Base-by-base conservation (phyloP, 2,113 vertebrate species). In the Plestiodon gilberti region DNA sequence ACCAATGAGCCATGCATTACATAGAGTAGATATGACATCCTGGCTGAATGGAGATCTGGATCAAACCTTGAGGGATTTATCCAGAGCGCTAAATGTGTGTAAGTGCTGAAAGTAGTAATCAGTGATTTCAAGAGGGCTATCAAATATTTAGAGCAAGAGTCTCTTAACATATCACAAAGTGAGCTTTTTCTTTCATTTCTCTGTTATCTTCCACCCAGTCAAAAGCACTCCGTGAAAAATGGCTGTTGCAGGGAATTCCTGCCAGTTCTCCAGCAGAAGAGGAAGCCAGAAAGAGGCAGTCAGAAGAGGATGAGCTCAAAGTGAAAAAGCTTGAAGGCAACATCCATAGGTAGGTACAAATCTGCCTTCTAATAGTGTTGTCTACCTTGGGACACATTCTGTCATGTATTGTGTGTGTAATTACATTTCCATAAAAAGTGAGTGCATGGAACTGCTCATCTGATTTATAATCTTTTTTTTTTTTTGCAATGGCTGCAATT, bases 151-250 rank as follows among this genome's bases (percentile, higher is more conserved):
- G 85, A 89, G 55, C 22, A 70, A 55, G 88, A 48, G 2, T 64
- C 87, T 35, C 43, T 91, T 55, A 25, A 86, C 88, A 23, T 91
- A 74, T 84, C 1, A 59, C 8, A 76, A 82, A 73, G 81, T 59
- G 5, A 59, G 1, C 0, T 48, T 91, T 85, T 86, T 3, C 88
- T 23, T 71, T 91, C 23, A 57, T 14, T 48, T 1, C 86, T 80
- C 0, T 85, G 61, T 90, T 85, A 77, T 89, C 83, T 93, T 84
- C 81, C 55, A 86, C 89, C 28, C 94, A 99, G 99, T 99, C 99
- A 92, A 99, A 99, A 98, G 96, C 98, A 87, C 98, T 97, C 94
- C 97, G 99, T 17, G 99, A 99, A 93, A 98, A 98, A 95, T 99
- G 99, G 99, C 98, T 99, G 92, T 97, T 99, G 78, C 98, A 99